Base-by-base conservation (phyloP, 2,888 invertebrate genomes). In the Melanophora roralis region DNA sequence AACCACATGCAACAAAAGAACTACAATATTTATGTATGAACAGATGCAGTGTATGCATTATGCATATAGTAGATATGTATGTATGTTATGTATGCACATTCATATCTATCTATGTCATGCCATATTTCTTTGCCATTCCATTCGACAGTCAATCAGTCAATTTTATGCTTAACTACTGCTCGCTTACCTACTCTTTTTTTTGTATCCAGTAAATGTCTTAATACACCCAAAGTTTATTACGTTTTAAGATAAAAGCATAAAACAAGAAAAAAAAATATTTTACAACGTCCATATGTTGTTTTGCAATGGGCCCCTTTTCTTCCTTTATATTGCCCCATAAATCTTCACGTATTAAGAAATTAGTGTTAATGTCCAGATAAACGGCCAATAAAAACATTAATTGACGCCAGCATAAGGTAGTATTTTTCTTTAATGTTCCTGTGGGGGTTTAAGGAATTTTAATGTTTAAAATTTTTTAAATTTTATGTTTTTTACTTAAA, bases 301-400 rank as follows among this genome's bases (percentile, higher is more conserved):
- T 34, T 34, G 12, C 34, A 32, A 45, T 47, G 62, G 32, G 27
- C 64, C 34, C 19, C 21, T 21, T 47, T 34, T 32, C 38, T 51
- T 27, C 32, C 51, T 51, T 51, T 40, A 67, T 55, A 21, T 59
- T 59, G 36, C 47, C 47, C 36, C 47, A 49, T 49, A 49, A 69
- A 59, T 69, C 40, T 69, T 59, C 23, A 27, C 27, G 49, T 69
- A 69, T 38, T 40, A 69, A 47, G 47, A 49, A 69, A 69, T 69
- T 59, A 69, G 49, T 59, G 38, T 69, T 59, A 59, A 59, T 40
- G 69, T 23, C 49, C 19, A 47, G 49, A 59, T 69, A 40, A 59
- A 49, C 23, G 11, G 36, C 27, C 49, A 19, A 47, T 53, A 53
- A 65, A 40, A 32, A 21, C 34, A 55, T 67, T 19, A 67, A 55